Base-by-base conservation (phyloP, 2,113 vertebrate species). In the Rissa tridactyla region DNA sequence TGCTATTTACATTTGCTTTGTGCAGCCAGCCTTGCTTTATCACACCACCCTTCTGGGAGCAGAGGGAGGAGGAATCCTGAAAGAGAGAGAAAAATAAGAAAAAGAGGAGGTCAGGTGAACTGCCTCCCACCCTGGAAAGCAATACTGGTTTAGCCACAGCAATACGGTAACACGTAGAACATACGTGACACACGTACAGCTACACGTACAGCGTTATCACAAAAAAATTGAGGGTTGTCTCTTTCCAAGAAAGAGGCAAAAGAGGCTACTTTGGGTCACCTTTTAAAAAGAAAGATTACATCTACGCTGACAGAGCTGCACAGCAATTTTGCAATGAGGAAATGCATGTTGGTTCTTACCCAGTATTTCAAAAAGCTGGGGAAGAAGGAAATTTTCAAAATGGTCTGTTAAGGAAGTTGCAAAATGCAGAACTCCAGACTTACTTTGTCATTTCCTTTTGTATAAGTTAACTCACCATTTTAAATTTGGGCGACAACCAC, bases 21-120 rank as follows among this genome's bases (percentile, higher is more conserved):
- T 99, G 98, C 82, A 99, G 98, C 99, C 99, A 99, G 96, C 99
- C 99, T 98, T 99, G 99, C 97, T 99, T 99, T 97, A 99, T 98
- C 92, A 99, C 98, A 34, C 99, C 99, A 18, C 99, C 99, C 94
- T 98, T 99, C 97, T 99, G 99, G 76, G 99, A 99, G 97, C 99
- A 99, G 71, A 99, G 95, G 2, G 99, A 99, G 0, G 99, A 96
- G 2, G 99, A 97, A 96, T 99, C 99, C 99, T 99, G 96, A 88
- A 92, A 97, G 8, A 95, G 29, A 96, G 71, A 5, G 75, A 88
- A 95, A 62, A 23, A n/a, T 9, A 15, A 65, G 30, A 58, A 77
- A 75, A 83, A 51, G 62, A 69, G 13, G 32, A 57, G 40, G 13
- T 57, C 19, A 61, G 69, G 15, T 51, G 22, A 87, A 82, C 26